These are phyloP conservation scores for Bathynomus jamesi DNA, from an alignment of 1,140 invertebrate species.

Conservation along the genomic window DNA sequence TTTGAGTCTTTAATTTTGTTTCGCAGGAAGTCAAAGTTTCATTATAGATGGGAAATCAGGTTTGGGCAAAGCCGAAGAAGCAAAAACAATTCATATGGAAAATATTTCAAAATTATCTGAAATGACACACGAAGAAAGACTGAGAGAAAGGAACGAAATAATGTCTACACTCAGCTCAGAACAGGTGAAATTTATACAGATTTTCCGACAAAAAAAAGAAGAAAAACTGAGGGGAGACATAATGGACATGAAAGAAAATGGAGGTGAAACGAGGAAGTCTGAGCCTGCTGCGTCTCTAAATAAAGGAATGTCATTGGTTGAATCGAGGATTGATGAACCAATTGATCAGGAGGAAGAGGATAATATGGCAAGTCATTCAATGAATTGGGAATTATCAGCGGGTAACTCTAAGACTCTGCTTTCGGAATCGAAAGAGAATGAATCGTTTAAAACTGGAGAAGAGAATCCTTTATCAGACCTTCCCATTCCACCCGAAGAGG, in stretches of 20 bases:
- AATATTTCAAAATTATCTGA: slow-evolving; percentile 9
- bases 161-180: slow-evolving; percentile 6
- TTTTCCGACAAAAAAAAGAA: slow-evolving; percentile 8
- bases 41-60: slow-evolving; percentile 5
- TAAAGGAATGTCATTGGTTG: not conserved
- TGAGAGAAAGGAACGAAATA: slow-evolving; percentile 14
- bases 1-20: not conserved
- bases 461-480: slow-evolving; percentile 4
- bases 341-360: not conserved
- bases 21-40: slow-evolving; percentile 14
- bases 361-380: not conserved
- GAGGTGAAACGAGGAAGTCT: not conserved
- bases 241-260: not conserved
- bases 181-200: slow-evolving; percentile 15
- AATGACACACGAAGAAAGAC: slow-evolving; percentile 18
- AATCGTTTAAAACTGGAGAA: no score
- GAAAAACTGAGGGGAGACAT: not conserved
- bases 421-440: not conserved
- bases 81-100: slow-evolving; percentile 14
- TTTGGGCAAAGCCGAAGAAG: not conserved
- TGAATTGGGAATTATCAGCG: no score
- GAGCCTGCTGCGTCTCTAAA: not conserved
- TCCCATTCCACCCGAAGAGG: slow-evolving; percentile 23
- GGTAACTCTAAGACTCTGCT: no score
- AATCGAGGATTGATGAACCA: not conserved